Conservation (phyloP, 2,797 vertebrate species). For the Ctenopoma multispine region DNA sequence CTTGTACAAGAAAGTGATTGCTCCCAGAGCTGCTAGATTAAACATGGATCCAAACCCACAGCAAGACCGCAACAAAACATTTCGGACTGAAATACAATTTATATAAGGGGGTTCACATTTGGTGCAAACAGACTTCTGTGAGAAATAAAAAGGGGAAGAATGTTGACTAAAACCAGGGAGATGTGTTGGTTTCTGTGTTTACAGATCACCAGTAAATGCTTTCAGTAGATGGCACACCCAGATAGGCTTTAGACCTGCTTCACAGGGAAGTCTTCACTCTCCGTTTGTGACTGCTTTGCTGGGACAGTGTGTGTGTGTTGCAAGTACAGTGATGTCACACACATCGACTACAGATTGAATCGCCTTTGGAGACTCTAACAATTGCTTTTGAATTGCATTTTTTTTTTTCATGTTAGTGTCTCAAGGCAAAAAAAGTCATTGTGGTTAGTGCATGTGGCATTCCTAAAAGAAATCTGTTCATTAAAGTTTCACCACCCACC, state of each 20-base stretch:
- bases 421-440: slow-evolving; percentile 17
- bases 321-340: slow-evolving; percentile 21
- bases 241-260: slow-evolving; percentile 18
- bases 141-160: slow-evolving; percentile 63
- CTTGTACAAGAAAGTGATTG: slow-evolving; percentile 79
- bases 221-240: slow-evolving; percentile 33
- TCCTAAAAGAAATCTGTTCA: slow-evolving; percentile 34
- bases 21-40: slow-evolving; percentile 85
- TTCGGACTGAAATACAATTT: slow-evolving; percentile 76
- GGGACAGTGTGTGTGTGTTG: slow-evolving; percentile 13
- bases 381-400: slow-evolving; percentile 35
- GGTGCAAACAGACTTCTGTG: slow-evolving; percentile 66
- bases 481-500: slow-evolving; percentile 33
- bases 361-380: slow-evolving; percentile 14
- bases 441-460: slow-evolving; percentile 21
- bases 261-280: slow-evolving; percentile 9
- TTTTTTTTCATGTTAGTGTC: slow-evolving; percentile 25
- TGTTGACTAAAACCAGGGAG: slow-evolving; percentile 40
- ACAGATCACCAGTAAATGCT: slow-evolving; percentile 15
- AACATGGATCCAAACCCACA: slow-evolving; percentile 81
- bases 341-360: slow-evolving; percentile 21
- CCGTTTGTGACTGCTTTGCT: slow-evolving; percentile 14
- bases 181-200: slow-evolving; percentile 37
- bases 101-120: slow-evolving; percentile 74
- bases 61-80: slow-evolving; percentile 82